phyloP scores from a whole-genome alignment of 2,888 invertebrate genomes.

The Lasioglossum calceatum region DNA sequence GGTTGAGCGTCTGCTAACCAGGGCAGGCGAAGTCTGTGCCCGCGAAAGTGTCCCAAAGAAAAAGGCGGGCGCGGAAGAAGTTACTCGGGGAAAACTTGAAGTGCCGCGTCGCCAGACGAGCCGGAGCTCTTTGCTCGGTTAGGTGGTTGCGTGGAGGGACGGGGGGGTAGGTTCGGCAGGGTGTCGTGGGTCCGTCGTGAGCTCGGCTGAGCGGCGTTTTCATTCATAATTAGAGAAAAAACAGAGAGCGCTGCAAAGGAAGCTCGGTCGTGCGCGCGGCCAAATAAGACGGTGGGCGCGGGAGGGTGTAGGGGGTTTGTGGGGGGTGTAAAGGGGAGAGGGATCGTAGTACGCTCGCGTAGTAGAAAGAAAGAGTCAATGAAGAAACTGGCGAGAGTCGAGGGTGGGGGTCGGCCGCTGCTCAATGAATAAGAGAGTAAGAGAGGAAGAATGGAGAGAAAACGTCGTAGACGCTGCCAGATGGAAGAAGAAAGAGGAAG shows the following conservation, averaged over 20 bases:
- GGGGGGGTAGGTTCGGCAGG: background rate
- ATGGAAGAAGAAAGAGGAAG: slow-evolving; percentile 56
- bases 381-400: slow-evolving; percentile 80
- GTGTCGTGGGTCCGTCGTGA: slow-evolving; percentile 14
- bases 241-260: slow-evolving; percentile 70
- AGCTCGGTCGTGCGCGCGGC: slow-evolving; percentile 37
- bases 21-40: slow-evolving; percentile 23
- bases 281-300: slow-evolving; percentile 55
- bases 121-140: slow-evolving; percentile 4
- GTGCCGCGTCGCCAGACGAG: slow-evolving; percentile 51
- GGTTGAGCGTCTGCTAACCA: slow-evolving; percentile 43
- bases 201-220: slow-evolving; percentile 75
- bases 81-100: slow-evolving; percentile 69
- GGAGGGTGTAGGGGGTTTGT: slow-evolving; percentile 30
- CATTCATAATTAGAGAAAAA: slow-evolving; percentile 85
- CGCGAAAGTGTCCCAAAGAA: slow-evolving; percentile 36
- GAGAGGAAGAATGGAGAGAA: slow-evolving; percentile 64
- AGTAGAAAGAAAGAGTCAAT: slow-evolving; percentile 85
- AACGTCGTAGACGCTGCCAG: slow-evolving; percentile 48
- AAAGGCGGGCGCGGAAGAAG: slow-evolving; percentile 42
- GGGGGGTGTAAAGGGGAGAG: slow-evolving; percentile 19
- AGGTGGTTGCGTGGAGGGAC: background rate
- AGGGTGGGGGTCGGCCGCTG: slow-evolving; percentile 70
- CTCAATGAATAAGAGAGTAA: slow-evolving; percentile 83
- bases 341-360: slow-evolving; percentile 80